These are phyloP conservation scores for Hypomesus transpacificus DNA, from an alignment of 2,113 vertebrate species.

Conservation along the genomic window DNA sequence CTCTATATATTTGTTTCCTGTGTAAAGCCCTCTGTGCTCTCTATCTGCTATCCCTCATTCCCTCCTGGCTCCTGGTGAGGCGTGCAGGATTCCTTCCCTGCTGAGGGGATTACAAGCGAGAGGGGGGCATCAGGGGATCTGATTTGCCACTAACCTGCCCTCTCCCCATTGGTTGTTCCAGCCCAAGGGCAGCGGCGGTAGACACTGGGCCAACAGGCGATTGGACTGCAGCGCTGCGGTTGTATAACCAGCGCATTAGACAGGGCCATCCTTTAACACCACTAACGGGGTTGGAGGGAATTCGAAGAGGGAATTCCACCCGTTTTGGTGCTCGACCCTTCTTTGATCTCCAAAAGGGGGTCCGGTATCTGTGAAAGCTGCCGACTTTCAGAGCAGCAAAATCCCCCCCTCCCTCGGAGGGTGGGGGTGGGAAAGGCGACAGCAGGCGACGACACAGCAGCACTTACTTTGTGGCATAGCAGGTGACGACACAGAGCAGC, in stretches of 20 bases:
- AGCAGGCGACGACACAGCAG: neutral
- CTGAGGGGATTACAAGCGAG: conserved; percentile 20
- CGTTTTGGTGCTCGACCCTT: neutral
- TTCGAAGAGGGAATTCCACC: neutral
- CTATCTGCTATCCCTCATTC: neutral
- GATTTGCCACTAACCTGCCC: conserved; percentile 19
- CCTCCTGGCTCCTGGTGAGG: neutral
- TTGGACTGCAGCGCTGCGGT: neutral
- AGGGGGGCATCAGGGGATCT: conserved; percentile 20
- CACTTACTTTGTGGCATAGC: no score
- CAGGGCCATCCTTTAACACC: neutral
- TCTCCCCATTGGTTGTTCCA: conserved; percentile 11
- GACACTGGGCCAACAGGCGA: neutral
- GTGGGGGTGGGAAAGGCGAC: conserved; percentile 14
- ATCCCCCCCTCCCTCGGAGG: neutral
- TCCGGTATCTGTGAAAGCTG: neutral
- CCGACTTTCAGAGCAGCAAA: neutral
- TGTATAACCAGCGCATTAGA: neutral
- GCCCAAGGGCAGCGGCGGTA: neutral
- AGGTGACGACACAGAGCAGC: neutral
- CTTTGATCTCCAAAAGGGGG: neutral
- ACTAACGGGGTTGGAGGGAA: neutral
- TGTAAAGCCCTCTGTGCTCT: neutral
- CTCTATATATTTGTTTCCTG: conserved; percentile 1
- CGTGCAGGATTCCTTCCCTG: conserved; percentile 1